phyloP scores from a whole-genome alignment of 2,888 invertebrate species.

The Apotomis betuletana region DNA sequence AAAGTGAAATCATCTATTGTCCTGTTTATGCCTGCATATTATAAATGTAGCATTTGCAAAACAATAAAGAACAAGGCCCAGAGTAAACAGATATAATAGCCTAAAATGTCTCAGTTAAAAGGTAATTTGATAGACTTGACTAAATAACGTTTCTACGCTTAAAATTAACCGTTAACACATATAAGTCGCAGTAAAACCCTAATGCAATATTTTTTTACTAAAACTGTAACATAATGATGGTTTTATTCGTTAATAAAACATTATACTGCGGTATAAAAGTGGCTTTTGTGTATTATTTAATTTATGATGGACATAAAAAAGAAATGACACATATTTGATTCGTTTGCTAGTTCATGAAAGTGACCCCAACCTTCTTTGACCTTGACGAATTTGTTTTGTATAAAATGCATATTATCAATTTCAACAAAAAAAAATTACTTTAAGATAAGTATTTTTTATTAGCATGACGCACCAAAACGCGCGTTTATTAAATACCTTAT shows the following conservation, averaged over 20 bases:
- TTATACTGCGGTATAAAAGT: slow-evolving; percentile 33
- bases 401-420: too few relatives aligned
- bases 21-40: too few relatives aligned
- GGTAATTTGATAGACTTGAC: not conserved
- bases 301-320: slow-evolving; percentile 32
- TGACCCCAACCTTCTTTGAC: not conserved
- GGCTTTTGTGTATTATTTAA: slow-evolving; percentile 37
- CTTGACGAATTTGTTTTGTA: too few relatives aligned
- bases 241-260: slow-evolving; percentile 39
- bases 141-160: not conserved
- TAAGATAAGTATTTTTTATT: too few relatives aligned
- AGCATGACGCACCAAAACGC: too few relatives aligned
- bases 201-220: slow-evolving; percentile 15
- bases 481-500: too few relatives aligned
- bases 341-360: slow-evolving; percentile 19
- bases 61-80: too few relatives aligned
- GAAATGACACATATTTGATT: slow-evolving; percentile 40
- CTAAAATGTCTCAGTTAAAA: too few relatives aligned
- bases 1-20: too few relatives aligned
- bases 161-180: slow-evolving; percentile 14
- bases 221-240: slow-evolving; percentile 38
- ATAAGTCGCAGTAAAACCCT: slow-evolving; percentile 5
- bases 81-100: too few relatives aligned
- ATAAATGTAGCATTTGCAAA: too few relatives aligned
- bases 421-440: too few relatives aligned